Evolutionary conservation across 2,888 invertebrate genomes (phyloP).

Genomic region (Leucania comma): DNA sequence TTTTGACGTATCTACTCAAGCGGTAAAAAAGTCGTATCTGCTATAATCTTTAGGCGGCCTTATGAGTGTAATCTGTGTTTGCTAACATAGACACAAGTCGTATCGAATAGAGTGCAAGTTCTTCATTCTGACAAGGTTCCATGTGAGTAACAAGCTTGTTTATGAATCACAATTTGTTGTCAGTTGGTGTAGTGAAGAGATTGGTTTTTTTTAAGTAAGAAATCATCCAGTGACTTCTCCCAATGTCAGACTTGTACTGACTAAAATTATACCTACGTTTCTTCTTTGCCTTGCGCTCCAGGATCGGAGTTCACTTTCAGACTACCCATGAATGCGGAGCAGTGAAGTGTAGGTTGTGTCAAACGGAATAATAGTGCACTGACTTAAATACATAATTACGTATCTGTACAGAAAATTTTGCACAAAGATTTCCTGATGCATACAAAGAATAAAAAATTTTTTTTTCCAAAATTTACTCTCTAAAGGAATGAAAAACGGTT

Average conservation of each 20-base stretch:
- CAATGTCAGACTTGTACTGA: too few species aligned
- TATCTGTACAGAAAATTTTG: too few species aligned
- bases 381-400: background rate
- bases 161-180: constrained; percentile 28
- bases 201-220: too few species aligned
- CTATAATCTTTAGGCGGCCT: constrained; percentile 24
- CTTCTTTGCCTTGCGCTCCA: too few species aligned
- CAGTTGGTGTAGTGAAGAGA: constrained; percentile 19
- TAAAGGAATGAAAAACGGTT: too few species aligned
- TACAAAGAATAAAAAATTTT: too few species aligned
- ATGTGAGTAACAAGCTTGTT: constrained; percentile 34
- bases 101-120: constrained; percentile 21
- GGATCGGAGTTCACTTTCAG: too few species aligned
- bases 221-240: too few species aligned
- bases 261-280: too few species aligned
- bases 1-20: constrained; percentile 54
- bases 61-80: constrained; percentile 26
- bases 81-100: constrained; percentile 13
- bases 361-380: constrained; percentile 20
- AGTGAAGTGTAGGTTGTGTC: constrained; percentile 12
- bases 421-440: too few species aligned
- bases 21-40: constrained; percentile 46
- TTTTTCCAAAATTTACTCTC: too few species aligned
- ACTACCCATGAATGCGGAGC: too few species aligned
- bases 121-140: constrained; percentile 30